Percentiles rank a stretch among this genome's conserved stretches.
Evolutionary conservation across 1,140 invertebrate genomes (phyloP).

Genomic region (Lordiphosa clarofinis): DNA sequence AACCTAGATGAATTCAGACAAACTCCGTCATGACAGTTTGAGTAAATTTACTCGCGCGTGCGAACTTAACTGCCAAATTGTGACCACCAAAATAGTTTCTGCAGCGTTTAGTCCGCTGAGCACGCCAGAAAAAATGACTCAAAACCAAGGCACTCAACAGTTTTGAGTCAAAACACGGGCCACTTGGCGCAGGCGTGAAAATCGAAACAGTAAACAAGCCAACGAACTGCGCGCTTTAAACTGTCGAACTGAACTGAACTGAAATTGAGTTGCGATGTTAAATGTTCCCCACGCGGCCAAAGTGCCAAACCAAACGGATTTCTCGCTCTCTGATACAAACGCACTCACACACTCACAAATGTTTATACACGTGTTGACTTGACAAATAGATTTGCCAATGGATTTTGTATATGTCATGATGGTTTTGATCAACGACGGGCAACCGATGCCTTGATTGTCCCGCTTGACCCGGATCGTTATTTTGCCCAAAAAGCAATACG

Average conservation of each 20-base stretch:
- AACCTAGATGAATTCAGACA: too few relatives aligned
- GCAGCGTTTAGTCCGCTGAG: background rate
- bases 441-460: too few relatives aligned
- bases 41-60: too few relatives aligned
- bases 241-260: conserved; percentile 12
- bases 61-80: too few relatives aligned
- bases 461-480: background rate
- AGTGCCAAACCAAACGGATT: conserved; percentile 9
- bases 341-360: background rate
- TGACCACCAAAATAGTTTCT: background rate
- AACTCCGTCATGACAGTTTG: too few relatives aligned
- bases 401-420: conserved; percentile 70
- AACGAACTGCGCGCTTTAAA: conserved; percentile 19
- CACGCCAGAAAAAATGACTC: conserved; percentile 18
- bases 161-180: conserved; percentile 1
- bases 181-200: conserved; percentile 11
- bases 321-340: background rate
- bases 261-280: conserved; percentile 3
- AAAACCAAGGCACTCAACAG: conserved; percentile 28
- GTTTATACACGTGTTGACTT: conserved; percentile 17
- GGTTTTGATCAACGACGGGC: conserved; percentile 38
- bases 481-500: too few relatives aligned
- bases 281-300: background rate
- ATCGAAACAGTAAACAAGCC: conserved; percentile 2
- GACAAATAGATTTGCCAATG: conserved; percentile 20